A percentile compares a stretch with the other conserved stretches of the same genome.
Evolutionary conservation across 92 coral and sea anemone species (phyloP).

Genomic region (Siderastrea siderea): DNA sequence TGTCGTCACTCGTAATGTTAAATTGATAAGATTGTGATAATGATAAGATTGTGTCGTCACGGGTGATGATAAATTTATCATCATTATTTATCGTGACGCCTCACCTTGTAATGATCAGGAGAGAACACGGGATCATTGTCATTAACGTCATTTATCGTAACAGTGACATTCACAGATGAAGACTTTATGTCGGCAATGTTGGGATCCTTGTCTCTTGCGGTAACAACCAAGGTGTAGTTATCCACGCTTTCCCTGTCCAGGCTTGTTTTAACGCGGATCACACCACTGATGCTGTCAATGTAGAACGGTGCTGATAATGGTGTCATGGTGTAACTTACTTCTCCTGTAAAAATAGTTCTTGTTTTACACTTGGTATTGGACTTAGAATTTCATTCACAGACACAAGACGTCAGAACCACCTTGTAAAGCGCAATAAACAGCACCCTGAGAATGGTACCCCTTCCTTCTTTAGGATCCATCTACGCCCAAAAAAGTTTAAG

Average conservation of each 20-base stretch:
- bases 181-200: conserved; percentile 59
- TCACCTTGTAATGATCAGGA: conserved; percentile 78
- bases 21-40: too few species aligned
- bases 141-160: conserved; percentile 71
- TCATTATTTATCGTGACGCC: too few species aligned
- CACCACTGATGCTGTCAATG: conserved; percentile 66
- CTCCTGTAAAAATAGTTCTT: conserved; percentile 27
- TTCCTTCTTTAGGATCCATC: too few species aligned
- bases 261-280: conserved; percentile 55
- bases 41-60: too few species aligned
- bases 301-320: conserved; percentile 71
- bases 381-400: too few species aligned
- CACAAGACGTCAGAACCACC: background rate
- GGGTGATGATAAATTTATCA: background rate
- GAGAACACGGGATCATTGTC: conserved; percentile 72
- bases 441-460: too few species aligned
- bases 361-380: too few species aligned
- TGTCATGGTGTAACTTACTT: conserved; percentile 62
- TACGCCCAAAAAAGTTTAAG: too few species aligned
- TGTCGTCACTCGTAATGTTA: too few species aligned
- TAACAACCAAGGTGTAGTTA: conserved; percentile 47
- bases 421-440: background rate
- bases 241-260: conserved; percentile 67
- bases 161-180: conserved; percentile 53
- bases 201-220: conserved; percentile 75